phyloP scores from a whole-genome alignment of 2,888 invertebrate species.

The Callosobruchus maculatus region DNA sequence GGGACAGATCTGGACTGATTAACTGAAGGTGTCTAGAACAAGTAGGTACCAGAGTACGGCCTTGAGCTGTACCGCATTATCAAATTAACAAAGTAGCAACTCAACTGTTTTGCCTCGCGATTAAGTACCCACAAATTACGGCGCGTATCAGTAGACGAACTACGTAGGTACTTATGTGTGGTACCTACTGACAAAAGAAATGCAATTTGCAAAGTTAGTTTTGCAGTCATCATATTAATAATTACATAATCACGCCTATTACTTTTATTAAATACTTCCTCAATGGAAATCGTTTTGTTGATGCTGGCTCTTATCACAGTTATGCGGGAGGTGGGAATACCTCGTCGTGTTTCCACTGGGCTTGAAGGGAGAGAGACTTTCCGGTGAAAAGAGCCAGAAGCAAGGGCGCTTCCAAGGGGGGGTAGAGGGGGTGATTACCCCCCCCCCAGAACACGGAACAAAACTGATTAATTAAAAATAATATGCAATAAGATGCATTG shows the following conservation, averaged over 20 bases:
- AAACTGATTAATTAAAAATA: too few species aligned
- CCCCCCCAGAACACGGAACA: too few species aligned
- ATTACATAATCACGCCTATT: background rate
- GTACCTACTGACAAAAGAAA: background rate
- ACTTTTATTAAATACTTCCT: background rate
- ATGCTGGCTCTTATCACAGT: background rate
- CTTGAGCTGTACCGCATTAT: too few species aligned
- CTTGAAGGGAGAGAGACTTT: too few species aligned
- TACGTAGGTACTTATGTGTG: background rate
- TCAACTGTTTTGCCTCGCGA: background rate
- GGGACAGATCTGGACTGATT: too few species aligned
- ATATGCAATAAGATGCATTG: too few species aligned
- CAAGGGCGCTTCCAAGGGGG: too few species aligned
- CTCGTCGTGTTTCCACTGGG: too few species aligned
- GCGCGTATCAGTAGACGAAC: background rate
- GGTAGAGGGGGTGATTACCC: too few species aligned
- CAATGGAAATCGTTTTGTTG: background rate
- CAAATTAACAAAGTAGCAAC: background rate
- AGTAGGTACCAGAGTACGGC: too few species aligned
- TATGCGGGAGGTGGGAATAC: background rate
- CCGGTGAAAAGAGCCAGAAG: too few species aligned
- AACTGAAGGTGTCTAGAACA: too few species aligned
- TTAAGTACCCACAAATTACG: background rate
- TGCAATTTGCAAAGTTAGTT: background rate
- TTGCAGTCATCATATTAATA: background rate